A percentile compares a stretch with the other conserved stretches of the same genome.
Evolutionary conservation across 23 tunicate genomes (phyloP).

Genomic region (Pegea sp.): DNA sequence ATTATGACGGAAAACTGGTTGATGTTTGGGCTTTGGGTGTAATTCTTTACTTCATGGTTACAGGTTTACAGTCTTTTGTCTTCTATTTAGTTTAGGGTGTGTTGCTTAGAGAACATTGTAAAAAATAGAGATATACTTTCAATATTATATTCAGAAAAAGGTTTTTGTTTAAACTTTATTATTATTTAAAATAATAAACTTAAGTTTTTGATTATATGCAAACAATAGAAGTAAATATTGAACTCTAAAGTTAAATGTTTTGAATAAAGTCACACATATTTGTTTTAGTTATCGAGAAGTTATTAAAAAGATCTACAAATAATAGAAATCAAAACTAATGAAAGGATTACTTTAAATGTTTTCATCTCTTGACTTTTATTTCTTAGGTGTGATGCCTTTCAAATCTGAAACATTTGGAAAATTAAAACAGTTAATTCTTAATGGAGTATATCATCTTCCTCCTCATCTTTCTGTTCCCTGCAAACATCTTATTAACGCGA

Average conservation of each 20-base stretch:
- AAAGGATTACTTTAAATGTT: too few relatives aligned
- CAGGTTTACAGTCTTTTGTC: constrained; percentile 15
- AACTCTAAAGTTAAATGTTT: not conserved
- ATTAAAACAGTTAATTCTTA: constrained; percentile 44
- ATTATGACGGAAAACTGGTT: constrained; percentile 68
- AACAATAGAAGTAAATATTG: too few relatives aligned
- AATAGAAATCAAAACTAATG: not conserved
- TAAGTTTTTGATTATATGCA: not conserved
- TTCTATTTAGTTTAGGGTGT: not conserved
- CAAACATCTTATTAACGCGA: constrained; percentile 40
- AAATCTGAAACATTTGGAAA: constrained; percentile 85
- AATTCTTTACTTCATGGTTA: constrained; percentile 56
- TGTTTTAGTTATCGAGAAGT: too few relatives aligned
- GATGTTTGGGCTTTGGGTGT: constrained; percentile 90
- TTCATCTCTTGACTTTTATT: too few relatives aligned
- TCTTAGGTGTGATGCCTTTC: constrained; percentile 75
- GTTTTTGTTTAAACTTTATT: not conserved
- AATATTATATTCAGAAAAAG: too few relatives aligned
- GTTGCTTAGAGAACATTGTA: not conserved
- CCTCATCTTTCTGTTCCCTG: constrained; percentile 46
- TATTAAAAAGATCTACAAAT: not conserved
- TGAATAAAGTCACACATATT: too few relatives aligned
- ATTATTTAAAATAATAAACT: not conserved
- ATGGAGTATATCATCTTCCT: constrained; percentile 44
- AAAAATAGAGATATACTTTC: too few relatives aligned